A percentile compares a stretch with the other conserved stretches of the same genome.
These are phyloP conservation scores for Apis dorsata DNA, from an alignment of 1,140 invertebrate genomes.

Conservation along the genomic window DNA sequence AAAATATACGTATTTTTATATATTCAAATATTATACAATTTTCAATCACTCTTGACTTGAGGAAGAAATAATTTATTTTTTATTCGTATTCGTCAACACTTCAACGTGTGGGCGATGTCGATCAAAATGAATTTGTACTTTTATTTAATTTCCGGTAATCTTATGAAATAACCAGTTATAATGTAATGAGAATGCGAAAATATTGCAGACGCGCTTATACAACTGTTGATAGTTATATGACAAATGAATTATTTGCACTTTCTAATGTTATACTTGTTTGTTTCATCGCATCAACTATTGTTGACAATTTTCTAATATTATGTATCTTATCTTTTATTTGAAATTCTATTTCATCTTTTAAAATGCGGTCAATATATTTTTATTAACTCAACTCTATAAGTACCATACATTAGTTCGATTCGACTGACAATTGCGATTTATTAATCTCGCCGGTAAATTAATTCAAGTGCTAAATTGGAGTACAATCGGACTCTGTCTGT, in stretches of 20 bases:
- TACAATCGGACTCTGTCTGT: constrained; percentile 64
- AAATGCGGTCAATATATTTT: constrained; percentile 30
- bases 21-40: neutral
- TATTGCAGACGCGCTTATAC: neutral
- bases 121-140: constrained; percentile 34
- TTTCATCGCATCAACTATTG: too few relatives aligned
- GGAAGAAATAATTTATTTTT: constrained; percentile 21
- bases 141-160: constrained; percentile 58
- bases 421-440: constrained; percentile 67
- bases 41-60: neutral
- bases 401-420: constrained; percentile 44
- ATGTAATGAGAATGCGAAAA: constrained; percentile 15
- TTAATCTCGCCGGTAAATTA: constrained; percentile 66
- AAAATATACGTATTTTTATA: neutral
- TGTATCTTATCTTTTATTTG: neutral
- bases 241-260: neutral
- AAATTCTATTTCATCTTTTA: neutral
- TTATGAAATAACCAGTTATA: constrained; percentile 24
- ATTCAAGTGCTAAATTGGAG: constrained; percentile 72
- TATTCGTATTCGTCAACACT: neutral
- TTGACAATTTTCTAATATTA: neutral
- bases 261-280: neutral
- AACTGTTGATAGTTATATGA: neutral
- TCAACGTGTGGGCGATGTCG: constrained; percentile 16
- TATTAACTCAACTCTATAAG: constrained; percentile 38